These are phyloP conservation scores for Nomada ferruginata DNA, from an alignment of 2,888 invertebrate genomes.

Conservation along the genomic window DNA sequence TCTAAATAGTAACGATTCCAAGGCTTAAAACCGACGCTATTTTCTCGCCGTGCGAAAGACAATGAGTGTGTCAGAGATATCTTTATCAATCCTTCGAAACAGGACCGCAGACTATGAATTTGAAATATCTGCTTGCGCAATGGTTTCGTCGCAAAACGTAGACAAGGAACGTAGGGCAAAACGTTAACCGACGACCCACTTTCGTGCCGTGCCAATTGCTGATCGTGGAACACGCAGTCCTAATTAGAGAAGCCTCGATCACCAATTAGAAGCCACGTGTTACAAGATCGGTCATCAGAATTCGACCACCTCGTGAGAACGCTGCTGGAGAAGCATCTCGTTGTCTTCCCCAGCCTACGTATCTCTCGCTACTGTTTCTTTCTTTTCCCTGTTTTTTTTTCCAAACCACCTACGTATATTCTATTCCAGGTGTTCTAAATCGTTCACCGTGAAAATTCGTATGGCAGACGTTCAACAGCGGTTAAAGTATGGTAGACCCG, in stretches of 20 bases:
- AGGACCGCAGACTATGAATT: constrained; percentile 55
- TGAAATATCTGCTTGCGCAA: constrained; percentile 65
- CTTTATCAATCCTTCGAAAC: constrained; percentile 40
- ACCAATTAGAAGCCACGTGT: constrained; percentile 61
- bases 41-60: neutral
- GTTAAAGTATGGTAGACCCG: constrained; percentile 18
- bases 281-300: constrained; percentile 47
- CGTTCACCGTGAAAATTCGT: constrained; percentile 22
- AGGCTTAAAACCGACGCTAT: neutral
- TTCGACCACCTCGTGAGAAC: constrained; percentile 46
- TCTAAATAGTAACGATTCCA: neutral
- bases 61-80: constrained; percentile 14
- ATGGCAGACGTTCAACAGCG: constrained; percentile 42
- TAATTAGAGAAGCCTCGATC: constrained; percentile 70
- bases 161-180: constrained; percentile 64
- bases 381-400: no score
- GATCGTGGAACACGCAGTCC: constrained; percentile 62
- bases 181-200: constrained; percentile 72
- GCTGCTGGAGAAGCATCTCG: neutral
- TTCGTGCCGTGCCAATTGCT: constrained; percentile 74
- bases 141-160: constrained; percentile 22
- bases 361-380: neutral
- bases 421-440: constrained; percentile 46
- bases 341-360: neutral
- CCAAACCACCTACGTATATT: constrained; percentile 25